Conservation (phyloP, 2,797 vertebrate genomes). For the Semotilus atromaculatus region DNA sequence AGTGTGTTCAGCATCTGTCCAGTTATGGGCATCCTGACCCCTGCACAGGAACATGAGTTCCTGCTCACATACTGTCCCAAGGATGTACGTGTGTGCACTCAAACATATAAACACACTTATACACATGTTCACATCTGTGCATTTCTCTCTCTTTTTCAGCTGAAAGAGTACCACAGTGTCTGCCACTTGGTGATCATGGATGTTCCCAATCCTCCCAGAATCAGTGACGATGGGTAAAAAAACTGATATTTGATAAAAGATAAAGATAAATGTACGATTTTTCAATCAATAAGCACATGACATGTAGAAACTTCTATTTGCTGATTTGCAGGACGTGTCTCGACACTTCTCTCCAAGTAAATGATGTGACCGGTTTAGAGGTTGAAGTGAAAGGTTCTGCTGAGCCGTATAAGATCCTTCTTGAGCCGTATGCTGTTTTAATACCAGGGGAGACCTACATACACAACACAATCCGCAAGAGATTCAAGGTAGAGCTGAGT, state of each 20-base stretch:
- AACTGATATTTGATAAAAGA: neutral
- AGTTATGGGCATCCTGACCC: constrained; percentile 75
- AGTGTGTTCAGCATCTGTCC: constrained; percentile 84
- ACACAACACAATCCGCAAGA: constrained; percentile 75
- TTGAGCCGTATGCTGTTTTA: constrained; percentile 88
- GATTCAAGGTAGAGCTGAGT: constrained; percentile 79
- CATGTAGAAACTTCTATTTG: neutral
- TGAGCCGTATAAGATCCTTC: constrained; percentile 82
- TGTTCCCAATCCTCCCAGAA: constrained; percentile 73
- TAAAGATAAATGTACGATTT: neutral
- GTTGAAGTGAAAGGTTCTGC: constrained; percentile 89
- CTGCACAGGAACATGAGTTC: constrained; percentile 83
- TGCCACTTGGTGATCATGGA: constrained; percentile 86
- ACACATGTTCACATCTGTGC: neutral
- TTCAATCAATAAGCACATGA: neutral
- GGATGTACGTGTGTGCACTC: constrained; percentile 85
- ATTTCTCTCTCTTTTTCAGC: constrained; percentile 70
- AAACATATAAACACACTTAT: constrained; percentile 1
- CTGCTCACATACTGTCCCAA: constrained; percentile 82
- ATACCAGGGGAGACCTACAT: constrained; percentile 87
- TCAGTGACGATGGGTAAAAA: constrained; percentile 65
- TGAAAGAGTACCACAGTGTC: constrained; percentile 87
- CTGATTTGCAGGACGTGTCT: constrained; percentile 60
- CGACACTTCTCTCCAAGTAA: constrained; percentile 58
- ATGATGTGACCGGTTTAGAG: constrained; percentile 83